Percentiles rank a stretch among this genome's conserved stretches.
phyloP scores from a whole-genome alignment of 2,113 vertebrate genomes.

The Phodopus roborovskii region DNA sequence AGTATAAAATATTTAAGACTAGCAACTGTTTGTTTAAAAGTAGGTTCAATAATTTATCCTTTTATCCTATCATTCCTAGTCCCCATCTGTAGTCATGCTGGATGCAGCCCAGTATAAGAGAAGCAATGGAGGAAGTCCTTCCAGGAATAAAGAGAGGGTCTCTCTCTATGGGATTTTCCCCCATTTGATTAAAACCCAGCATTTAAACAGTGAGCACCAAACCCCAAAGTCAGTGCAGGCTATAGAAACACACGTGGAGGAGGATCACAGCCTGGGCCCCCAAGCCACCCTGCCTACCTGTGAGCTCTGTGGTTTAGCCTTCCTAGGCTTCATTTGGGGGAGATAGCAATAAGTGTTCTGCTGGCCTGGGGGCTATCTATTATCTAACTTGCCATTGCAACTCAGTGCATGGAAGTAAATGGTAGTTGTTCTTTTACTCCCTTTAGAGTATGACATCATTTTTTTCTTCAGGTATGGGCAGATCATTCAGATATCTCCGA shows the following conservation, averaged over 20 bases:
- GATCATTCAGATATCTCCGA: neutral
- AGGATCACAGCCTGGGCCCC: rapidly evolving
- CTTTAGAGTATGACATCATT: neutral
- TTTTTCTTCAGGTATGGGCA: neutral
- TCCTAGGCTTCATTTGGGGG: rapidly evolving
- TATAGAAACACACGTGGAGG: rapidly evolving
- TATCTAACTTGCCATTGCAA: neutral
- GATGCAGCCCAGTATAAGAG: rapidly evolving
- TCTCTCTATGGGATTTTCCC: rapidly evolving
- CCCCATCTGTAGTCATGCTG: rapidly evolving
- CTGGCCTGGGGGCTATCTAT: too few relatives aligned
- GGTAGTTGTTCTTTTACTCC: neutral
- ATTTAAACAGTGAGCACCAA: neutral
- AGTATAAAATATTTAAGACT: neutral
- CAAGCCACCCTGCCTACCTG: rapidly evolving
- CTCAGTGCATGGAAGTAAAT: neutral
- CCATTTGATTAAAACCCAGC: rapidly evolving
- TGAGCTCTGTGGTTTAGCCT: rapidly evolving
- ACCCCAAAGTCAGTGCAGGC: rapidly evolving
- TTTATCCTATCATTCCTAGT: neutral
- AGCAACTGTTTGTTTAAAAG: neutral
- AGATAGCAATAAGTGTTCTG: rapidly evolving
- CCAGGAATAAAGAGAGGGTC: rapidly evolving
- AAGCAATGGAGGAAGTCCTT: rapidly evolving
- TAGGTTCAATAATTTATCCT: neutral